Conservation (phyloP, 2,113 vertebrate genomes). For the Trinectes maculatus region DNA sequence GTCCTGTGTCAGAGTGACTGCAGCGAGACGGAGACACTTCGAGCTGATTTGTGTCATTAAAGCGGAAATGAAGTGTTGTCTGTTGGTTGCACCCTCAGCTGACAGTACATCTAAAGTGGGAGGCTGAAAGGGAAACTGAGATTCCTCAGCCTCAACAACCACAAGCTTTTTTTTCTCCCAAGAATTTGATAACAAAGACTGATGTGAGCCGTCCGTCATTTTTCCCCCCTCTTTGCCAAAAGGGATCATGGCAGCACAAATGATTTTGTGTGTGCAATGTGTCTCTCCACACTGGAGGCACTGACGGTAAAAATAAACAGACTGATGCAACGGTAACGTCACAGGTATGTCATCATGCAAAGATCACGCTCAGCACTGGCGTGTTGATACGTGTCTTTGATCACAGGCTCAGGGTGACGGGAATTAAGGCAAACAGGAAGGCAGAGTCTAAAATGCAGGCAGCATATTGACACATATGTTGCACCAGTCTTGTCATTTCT, state of each 20-base stretch:
- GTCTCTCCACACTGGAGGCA: conserved; percentile 1
- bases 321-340: conserved; percentile 31
- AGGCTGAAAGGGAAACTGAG: conserved; percentile 10
- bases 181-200: background rate
- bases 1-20: conserved; percentile 19
- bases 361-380: conserved; percentile 26
- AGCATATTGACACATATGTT: background rate
- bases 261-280: background rate
- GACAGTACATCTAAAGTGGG: conserved; percentile 1
- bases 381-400: conserved; percentile 22
- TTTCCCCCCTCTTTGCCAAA: background rate
- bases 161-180: conserved; percentile 2
- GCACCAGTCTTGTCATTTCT: background rate
- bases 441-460: background rate
- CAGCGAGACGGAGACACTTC: conserved; percentile 3
- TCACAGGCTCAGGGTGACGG: conserved; percentile 10
- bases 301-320: conserved; percentile 14
- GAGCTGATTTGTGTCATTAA: conserved; percentile 38
- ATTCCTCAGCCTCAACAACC: conserved; percentile 12
- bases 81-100: conserved; percentile 22
- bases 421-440: conserved; percentile 10
- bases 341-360: conserved; percentile 4
- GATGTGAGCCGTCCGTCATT: background rate
- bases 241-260: background rate
- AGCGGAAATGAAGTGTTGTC: conserved; percentile 37